Conservation (phyloP, 92 coral and sea anemone species). For the Desmophyllum pertusum region DNA sequence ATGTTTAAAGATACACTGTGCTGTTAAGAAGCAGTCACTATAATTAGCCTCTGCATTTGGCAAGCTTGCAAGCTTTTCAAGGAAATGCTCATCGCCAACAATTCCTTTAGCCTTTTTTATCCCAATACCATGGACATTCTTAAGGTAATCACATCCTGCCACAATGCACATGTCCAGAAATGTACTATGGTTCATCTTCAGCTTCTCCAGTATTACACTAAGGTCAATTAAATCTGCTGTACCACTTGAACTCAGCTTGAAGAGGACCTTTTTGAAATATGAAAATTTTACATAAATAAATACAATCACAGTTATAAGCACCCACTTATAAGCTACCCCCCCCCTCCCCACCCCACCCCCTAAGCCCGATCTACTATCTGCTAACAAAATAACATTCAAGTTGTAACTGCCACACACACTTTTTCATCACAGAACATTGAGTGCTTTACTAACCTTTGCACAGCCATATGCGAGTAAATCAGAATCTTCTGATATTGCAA, state of each 20-base stretch:
- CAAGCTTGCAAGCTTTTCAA: no score
- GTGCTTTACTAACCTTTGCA: not conserved
- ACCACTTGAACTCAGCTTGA: not conserved
- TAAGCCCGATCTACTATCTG: no score
- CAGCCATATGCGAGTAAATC: slow-evolving; percentile 7
- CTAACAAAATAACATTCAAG: no score
- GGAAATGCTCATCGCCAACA: no score
- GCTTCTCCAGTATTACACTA: not conserved
- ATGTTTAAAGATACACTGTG: no score
- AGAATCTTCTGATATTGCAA: not conserved
- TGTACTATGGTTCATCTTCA: not conserved
- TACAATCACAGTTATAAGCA: not conserved
- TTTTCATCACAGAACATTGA: no score
- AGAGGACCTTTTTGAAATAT: not conserved
- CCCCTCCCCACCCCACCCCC: no score
- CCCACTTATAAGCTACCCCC: no score
- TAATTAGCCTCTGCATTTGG: no score
- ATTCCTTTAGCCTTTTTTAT: not conserved
- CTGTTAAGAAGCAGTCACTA: no score
- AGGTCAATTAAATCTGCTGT: not conserved
- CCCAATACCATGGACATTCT: not conserved
- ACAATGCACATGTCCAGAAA: not conserved
- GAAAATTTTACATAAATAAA: no score
- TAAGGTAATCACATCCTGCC: not conserved
- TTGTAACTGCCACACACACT: no score